Percentiles rank a stretch among this genome's conserved stretches.
phyloP scores from a whole-genome alignment of 92 coral and sea anemone genomes.

The Paragorgia papillata region DNA sequence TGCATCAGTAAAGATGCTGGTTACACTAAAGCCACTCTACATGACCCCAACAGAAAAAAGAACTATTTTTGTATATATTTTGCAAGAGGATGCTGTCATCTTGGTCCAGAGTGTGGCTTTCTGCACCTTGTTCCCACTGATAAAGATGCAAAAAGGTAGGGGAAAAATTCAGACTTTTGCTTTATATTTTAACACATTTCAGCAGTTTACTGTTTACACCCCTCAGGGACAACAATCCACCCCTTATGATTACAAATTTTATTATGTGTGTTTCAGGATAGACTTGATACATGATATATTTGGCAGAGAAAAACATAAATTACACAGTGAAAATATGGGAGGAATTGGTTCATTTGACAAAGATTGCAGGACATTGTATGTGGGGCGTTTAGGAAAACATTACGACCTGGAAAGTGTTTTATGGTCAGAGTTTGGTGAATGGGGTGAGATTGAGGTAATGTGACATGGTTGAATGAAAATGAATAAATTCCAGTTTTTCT shows the following conservation, averaged over 20 bases:
- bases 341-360: constrained; percentile 95
- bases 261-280: constrained; percentile 55
- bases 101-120: constrained; percentile 88
- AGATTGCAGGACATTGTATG: constrained; percentile 85
- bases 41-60: constrained; percentile 75
- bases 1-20: constrained; percentile 92
- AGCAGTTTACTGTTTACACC: too few species aligned
- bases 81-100: constrained; percentile 96
- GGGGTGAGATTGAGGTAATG: constrained; percentile 94
- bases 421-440: constrained; percentile 98
- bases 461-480: not conserved
- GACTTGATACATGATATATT: constrained; percentile 83
- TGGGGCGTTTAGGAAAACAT: constrained; percentile 83
- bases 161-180: too few species aligned
- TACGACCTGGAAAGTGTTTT: constrained; percentile 68
- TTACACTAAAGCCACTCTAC: constrained; percentile 78
- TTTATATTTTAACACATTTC: too few species aligned
- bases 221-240: too few species aligned
- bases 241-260: too few species aligned
- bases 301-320: constrained; percentile 90
- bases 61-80: constrained; percentile 92
- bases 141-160: constrained; percentile 90
- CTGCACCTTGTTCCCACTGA: constrained; percentile 82
- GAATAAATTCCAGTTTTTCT: too few species aligned
- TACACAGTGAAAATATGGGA: constrained; percentile 93